Conservation (phyloP, 2,113 vertebrate genomes). For the Manacus vitellinus region DNA sequence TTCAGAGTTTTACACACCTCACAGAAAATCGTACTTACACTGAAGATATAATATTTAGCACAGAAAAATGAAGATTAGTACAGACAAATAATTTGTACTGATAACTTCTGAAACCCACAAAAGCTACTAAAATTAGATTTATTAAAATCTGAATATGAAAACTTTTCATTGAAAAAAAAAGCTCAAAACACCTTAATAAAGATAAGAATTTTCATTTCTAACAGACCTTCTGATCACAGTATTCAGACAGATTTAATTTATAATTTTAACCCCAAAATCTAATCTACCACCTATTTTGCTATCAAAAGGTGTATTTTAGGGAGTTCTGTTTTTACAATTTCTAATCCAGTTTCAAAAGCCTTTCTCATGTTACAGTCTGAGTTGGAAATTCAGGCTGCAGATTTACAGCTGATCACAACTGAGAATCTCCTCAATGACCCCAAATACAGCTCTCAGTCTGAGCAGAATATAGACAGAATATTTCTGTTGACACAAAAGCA, state of each 20-base stretch:
- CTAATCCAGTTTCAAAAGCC: not conserved
- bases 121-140: not conserved
- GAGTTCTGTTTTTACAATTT: not conserved
- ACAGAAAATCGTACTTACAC: not conserved
- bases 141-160: not conserved
- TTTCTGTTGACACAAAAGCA: constrained; percentile 45
- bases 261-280: not conserved
- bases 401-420: constrained; percentile 10
- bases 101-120: not conserved
- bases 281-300: not conserved
- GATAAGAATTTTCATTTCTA: not conserved
- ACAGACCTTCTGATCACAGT: not conserved
- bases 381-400: not conserved
- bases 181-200: not conserved
- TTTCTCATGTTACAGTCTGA: not conserved
- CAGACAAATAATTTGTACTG: not conserved
- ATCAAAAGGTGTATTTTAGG: not conserved
- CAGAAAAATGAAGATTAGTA: not conserved
- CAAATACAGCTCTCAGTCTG: not conserved
- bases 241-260: not conserved
- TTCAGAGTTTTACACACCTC: not conserved
- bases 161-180: not conserved
- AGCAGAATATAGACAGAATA: constrained; percentile 32
- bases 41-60: not conserved
- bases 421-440: constrained; percentile 3